Percentiles rank a stretch among this genome's conserved stretches.
Evolutionary conservation across 1,140 invertebrate species (phyloP).

Genomic region (Rhysida immarginata): DNA sequence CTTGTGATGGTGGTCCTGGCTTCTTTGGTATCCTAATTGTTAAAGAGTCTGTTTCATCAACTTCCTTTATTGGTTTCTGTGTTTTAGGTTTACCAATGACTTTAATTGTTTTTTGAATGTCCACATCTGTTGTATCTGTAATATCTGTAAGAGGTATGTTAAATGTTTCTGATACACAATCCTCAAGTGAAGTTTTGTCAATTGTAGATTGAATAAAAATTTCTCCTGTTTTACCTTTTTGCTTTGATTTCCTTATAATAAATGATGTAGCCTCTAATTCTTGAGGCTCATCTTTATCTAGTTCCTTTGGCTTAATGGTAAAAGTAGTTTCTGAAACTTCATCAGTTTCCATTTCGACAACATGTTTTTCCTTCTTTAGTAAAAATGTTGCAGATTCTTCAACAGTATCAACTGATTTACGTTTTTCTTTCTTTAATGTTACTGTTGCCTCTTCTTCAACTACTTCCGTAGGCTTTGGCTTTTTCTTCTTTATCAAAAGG

Average conservation of each 20-base stretch:
- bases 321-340: neutral
- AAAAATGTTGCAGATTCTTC: neutral
- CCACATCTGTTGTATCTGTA: neutral
- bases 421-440: conserved; percentile 21
- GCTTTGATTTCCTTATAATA: conserved; percentile 12
- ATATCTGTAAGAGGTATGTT: neutral
- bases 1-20: neutral
- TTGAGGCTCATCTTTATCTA: conserved; percentile 2
- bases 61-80: conserved; percentile 13
- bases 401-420: conserved; percentile 16
- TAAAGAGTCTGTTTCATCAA: neutral
- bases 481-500: conserved; percentile 24
- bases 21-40: conserved; percentile 17
- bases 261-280: neutral
- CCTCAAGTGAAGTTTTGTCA: neutral
- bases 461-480: conserved; percentile 11
- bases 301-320: neutral
- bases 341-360: neutral
- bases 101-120: neutral
- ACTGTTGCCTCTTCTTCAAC: conserved; percentile 16
- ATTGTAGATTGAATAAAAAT: neutral
- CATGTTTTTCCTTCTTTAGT: neutral
- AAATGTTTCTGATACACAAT: neutral
- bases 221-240: neutral
- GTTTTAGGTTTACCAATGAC: conserved; percentile 18